Evolutionary conservation across 2,888 invertebrate species (phyloP), one percentile per base, ranked within the genome.

Genomic region (Fabriciana adippe): DNA sequence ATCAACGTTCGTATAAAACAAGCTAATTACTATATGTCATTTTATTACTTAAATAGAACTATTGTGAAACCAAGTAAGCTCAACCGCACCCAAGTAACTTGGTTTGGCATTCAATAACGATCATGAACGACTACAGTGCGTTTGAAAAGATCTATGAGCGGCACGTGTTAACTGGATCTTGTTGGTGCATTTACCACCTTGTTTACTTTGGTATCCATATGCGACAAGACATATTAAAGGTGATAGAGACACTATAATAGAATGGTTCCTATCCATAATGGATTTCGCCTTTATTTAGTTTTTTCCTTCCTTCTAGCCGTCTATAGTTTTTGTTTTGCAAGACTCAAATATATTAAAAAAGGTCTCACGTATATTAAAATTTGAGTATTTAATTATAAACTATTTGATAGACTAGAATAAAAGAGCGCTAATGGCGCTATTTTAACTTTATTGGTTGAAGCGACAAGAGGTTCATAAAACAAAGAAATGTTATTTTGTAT

Each of bases 81-180:
- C 2, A 18, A 16, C 6, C 53, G 16, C 15, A 59, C 16, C 16
- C 31, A 50, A 26, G 31, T 15, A 18, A 48, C 31, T 35, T 53
- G 18, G 14, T 51, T 61, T 61, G 41, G 54, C 56, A 18, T 54
- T 47, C 31, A 31, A 65, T 65, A 59, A 54, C 59, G 15, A 53
- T 65, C 8, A 8, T 35, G 35, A 11, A 35, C 11, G 11, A 11
- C 15, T 59, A 50, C 16, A 31, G 53, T 21, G 57, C 31, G 54
- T 53, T 59, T 59, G 31, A 65, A 26, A 47, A 47, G 51, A 59
- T 53, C n/a, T 31, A 15, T 18, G 53, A 47, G 11, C 53, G 51
- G 51, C 16, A 21, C 41, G 26, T 53, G 15, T 64, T 48, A 48
- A 50, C 50, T 50, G 13, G 18, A 64, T 47, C 56, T 35, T 18